A percentile compares a stretch with the other conserved stretches of the same genome.
These are phyloP conservation scores for Tapirus terrestris DNA, from an alignment of 2,113 vertebrate species.

Conservation along the genomic window DNA sequence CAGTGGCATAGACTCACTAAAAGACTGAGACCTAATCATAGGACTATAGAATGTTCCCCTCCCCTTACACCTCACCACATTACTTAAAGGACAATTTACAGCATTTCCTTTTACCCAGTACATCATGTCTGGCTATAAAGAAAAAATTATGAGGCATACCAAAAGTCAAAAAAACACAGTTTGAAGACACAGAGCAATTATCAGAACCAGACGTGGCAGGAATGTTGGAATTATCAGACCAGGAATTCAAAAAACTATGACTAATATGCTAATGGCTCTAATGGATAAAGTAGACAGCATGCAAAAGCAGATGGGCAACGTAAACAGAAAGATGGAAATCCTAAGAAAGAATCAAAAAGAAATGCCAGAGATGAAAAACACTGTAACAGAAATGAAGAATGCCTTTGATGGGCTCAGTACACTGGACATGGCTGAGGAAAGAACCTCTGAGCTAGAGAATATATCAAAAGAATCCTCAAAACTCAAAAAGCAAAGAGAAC, in stretches of 20 bases:
- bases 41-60: neutral
- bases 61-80: neutral
- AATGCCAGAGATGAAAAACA: neutral
- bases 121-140: neutral
- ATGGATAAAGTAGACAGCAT: neutral
- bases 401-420: neutral
- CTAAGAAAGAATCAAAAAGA: neutral
- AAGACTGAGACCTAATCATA: neutral
- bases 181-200: neutral
- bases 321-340: neutral
- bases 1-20: neutral
- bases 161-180: neutral
- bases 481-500: neutral
- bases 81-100: neutral
- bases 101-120: neutral
- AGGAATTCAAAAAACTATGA: neutral
- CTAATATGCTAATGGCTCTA: neutral
- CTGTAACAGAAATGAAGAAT: neutral
- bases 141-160: neutral
- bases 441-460: neutral
- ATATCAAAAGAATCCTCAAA: neutral
- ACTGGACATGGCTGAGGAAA: neutral
- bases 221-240: neutral
- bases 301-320: neutral
- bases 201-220: neutral